These are phyloP conservation scores for Lathamus discolor DNA, from an alignment of 2,113 vertebrate genomes.

Conservation along the genomic window DNA sequence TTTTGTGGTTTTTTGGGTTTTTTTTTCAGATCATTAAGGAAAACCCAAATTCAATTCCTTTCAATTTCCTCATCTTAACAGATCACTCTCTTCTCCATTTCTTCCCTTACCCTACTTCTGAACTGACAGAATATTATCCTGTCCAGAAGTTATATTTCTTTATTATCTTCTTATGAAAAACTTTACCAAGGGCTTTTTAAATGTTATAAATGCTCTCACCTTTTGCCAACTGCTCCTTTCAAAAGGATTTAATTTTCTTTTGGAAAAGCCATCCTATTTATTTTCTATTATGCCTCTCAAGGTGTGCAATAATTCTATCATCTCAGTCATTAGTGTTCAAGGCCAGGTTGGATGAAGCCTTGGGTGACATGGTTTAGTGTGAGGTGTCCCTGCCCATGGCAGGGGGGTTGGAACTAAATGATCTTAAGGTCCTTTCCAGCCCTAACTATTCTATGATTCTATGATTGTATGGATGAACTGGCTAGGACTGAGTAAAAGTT, in stretches of 20 bases:
- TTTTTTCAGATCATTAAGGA: neutral
- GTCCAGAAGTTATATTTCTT: neutral
- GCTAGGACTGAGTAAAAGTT: neutral
- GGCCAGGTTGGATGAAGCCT: no score
- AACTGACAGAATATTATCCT: neutral
- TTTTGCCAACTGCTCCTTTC: neutral
- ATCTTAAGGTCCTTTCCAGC: no score
- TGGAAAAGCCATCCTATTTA: neutral
- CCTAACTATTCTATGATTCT: no score
- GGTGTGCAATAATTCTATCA: neutral
- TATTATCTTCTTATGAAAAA: neutral
- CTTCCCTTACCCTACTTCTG: neutral
- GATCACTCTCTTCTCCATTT: neutral
- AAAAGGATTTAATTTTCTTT: neutral
- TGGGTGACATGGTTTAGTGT: no score
- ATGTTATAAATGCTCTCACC: neutral
- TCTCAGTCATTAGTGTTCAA: neutral
- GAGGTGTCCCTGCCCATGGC: no score
- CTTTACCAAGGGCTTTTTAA: neutral
- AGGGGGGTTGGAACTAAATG: no score
- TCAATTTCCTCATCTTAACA: neutral
- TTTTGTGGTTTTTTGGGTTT: accelerated
- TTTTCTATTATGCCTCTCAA: neutral
- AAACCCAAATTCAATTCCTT: neutral
- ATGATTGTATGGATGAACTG: neutral